Evolutionary conservation across 2,797 vertebrate species (phyloP).

Genomic region (Echiichthys vipera): DNA sequence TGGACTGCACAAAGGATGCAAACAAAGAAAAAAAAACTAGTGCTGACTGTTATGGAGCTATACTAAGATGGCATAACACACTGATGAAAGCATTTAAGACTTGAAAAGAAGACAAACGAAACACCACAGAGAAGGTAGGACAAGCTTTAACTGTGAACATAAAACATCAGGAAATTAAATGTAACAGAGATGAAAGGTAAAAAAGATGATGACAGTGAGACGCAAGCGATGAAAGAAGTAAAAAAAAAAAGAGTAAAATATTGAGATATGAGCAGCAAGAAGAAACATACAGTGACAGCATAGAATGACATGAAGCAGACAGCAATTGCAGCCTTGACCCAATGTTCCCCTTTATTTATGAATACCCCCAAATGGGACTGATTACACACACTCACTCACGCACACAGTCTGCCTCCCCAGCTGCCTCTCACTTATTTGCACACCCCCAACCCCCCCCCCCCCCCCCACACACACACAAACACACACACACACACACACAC

Average conservation of each 20-base stretch:
- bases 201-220: conserved; percentile 42
- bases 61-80: not conserved
- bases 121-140: not conserved
- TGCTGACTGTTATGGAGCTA: not conserved
- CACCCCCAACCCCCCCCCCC: conserved; percentile 24
- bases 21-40: not conserved
- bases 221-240: conserved; percentile 43
- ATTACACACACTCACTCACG: conserved; percentile 45
- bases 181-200: conserved; percentile 23
- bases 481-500: conserved; percentile 48
- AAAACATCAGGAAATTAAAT: conserved; percentile 29
- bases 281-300: not conserved
- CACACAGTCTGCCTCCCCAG: conserved; percentile 61
- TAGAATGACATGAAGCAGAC: conserved; percentile 44
- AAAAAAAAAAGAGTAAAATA: conserved; percentile 4
- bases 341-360: conserved; percentile 66
- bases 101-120: conserved; percentile 5
- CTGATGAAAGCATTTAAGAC: conserved; percentile 23
- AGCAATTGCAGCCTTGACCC: conserved; percentile 59
- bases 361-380: conserved; percentile 59
- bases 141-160: conserved; percentile 15
- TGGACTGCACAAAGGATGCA: conserved; percentile 7
- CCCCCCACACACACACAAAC: conserved; percentile 49
- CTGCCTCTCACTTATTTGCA: conserved; percentile 76
- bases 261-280: conserved; percentile 17